phyloP scores from a whole-genome alignment of 1,140 invertebrate genomes.

The Babylonia areolata region DNA sequence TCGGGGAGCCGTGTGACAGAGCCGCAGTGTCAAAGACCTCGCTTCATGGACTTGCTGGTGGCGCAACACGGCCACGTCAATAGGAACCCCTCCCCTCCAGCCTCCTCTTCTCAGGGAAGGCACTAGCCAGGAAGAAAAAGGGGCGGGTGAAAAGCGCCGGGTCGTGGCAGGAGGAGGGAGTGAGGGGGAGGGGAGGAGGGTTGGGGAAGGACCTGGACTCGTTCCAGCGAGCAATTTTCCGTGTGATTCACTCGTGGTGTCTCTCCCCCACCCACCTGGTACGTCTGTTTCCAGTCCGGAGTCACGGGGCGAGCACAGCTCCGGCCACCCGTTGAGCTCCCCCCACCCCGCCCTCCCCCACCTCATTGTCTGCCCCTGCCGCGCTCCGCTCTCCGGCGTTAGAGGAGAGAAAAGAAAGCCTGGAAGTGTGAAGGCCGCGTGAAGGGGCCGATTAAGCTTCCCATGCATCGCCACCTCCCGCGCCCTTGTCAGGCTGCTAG shows the following conservation, averaged over 20 bases:
- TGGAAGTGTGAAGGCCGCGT: constrained; percentile 16
- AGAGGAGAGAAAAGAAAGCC: constrained; percentile 25
- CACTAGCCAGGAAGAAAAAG: not conserved
- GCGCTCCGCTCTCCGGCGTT: not conserved
- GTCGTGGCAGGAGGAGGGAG: not conserved
- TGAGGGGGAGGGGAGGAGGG: constrained; percentile 8
- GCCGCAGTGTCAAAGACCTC: not conserved
- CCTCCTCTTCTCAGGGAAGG: too few relatives aligned
- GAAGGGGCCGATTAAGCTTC: constrained; percentile 3
- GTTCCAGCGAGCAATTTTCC: constrained; percentile 9
- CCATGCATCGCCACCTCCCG: constrained; percentile 24
- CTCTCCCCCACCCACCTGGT: not conserved
- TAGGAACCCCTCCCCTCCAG: too few relatives aligned
- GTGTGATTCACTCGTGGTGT: not conserved
- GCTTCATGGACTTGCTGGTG: not conserved
- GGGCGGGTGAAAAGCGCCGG: not conserved
- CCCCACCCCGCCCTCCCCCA: not conserved
- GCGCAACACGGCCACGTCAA: constrained; percentile 15
- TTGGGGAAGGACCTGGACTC: too few relatives aligned
- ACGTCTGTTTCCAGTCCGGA: constrained; percentile 12
- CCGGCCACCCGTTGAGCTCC: constrained; percentile 15
- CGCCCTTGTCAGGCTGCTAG: not conserved
- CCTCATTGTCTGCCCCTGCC: constrained; percentile 14
- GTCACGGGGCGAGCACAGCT: not conserved
- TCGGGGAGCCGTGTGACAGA: not conserved